Evolutionary conservation across 2,888 invertebrate species (phyloP).

Genomic region (Tineola bisselliella): DNA sequence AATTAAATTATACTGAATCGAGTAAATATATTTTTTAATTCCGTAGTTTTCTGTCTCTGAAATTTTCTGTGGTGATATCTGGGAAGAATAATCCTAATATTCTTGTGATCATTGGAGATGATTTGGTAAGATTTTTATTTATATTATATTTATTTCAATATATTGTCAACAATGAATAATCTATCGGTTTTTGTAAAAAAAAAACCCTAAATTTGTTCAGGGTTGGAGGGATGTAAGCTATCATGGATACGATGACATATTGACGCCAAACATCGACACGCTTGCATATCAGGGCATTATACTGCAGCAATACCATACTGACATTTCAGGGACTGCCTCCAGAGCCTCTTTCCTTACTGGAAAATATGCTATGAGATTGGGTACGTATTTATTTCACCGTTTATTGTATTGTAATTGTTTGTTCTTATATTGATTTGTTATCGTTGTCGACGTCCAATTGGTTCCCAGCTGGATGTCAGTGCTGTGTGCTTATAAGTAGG

Average conservation of each 20-base stretch:
- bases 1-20: too few relatives aligned
- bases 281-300: conserved; percentile 83
- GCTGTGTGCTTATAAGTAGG: too few relatives aligned
- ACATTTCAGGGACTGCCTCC: conserved; percentile 81
- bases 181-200: too few relatives aligned
- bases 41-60: background rate
- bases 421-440: too few relatives aligned
- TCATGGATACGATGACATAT: conserved; percentile 83
- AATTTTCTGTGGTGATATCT: background rate
- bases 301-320: conserved; percentile 81
- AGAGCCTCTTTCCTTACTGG: conserved; percentile 81
- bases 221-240: conserved; percentile 90
- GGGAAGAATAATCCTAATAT: conserved; percentile 62
- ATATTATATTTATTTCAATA: too few relatives aligned
- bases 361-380: conserved; percentile 81
- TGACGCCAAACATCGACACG: conserved; percentile 88
- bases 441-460: too few relatives aligned
- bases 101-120: conserved; percentile 76
- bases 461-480: too few relatives aligned
- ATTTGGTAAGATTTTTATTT: conserved; percentile 73
- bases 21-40: too few relatives aligned
- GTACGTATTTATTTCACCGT: conserved; percentile 35
- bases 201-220: too few relatives aligned
- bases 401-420: too few relatives aligned
- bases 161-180: too few relatives aligned